Evolutionary conservation across 2,113 vertebrate species (phyloP).

Genomic region (Spheniscus mendiculus): DNA sequence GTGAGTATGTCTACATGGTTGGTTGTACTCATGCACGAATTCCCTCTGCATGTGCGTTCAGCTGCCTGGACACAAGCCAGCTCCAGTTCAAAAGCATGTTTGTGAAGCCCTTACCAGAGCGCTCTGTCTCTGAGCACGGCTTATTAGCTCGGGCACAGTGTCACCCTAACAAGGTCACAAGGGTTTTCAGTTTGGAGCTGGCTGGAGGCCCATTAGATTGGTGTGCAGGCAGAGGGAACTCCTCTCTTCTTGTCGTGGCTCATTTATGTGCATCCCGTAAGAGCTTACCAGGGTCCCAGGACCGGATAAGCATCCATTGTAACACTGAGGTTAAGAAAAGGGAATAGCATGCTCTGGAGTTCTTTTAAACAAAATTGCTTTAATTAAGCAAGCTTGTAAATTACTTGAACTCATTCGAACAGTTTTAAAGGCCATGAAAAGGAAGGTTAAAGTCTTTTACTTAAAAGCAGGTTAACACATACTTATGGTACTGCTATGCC

Average conservation of each 20-base stretch:
- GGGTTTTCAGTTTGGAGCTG: neutral
- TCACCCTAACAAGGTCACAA: constrained; percentile 38
- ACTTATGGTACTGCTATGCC: neutral
- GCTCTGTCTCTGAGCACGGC: neutral
- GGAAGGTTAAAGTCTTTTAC: neutral
- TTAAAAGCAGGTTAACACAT: neutral
- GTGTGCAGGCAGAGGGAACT: neutral
- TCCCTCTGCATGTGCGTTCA: neutral
- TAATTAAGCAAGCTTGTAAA: neutral
- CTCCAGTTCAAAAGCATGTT: neutral
- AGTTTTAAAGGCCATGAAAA: neutral
- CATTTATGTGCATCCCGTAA: accelerated
- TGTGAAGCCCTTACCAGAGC: constrained; percentile 20
- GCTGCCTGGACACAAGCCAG: constrained; percentile 8
- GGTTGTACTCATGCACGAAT: neutral
- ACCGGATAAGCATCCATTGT: neutral
- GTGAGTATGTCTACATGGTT: neutral
- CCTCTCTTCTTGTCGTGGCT: neutral
- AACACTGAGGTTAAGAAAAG: neutral
- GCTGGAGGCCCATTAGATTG: neutral
- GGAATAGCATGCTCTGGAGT: neutral
- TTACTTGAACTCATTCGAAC: neutral
- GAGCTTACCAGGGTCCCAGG: neutral
- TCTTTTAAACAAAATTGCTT: neutral
- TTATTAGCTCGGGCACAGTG: neutral